Percentiles rank a stretch among this genome's conserved stretches.
phyloP scores from a whole-genome alignment of 2,113 vertebrate genomes.

The Trichomycterus rosablanca region DNA sequence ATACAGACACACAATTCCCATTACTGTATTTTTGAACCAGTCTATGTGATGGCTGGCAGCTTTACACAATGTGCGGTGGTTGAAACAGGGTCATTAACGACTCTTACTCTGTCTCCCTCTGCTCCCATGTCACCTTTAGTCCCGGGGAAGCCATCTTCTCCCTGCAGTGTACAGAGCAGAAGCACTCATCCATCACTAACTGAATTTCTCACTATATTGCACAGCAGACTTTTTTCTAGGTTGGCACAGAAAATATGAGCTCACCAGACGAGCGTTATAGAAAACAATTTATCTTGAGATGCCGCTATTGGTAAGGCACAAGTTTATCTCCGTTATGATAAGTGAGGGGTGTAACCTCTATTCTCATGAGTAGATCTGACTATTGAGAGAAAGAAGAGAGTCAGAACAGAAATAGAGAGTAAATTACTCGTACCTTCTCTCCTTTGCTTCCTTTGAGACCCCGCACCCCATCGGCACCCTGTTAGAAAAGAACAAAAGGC shows the following conservation, averaged over 20 bases:
- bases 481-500: constrained; percentile 39
- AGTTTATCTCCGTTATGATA: constrained; percentile 35
- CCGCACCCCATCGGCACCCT: constrained; percentile 86
- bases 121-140: constrained; percentile 83
- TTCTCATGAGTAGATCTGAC: constrained; percentile 5
- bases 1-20: constrained; percentile 13
- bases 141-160: constrained; percentile 89
- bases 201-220: constrained; percentile 24
- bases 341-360: constrained; percentile 28
- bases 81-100: neutral
- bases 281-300: constrained; percentile 31
- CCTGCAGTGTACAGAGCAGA: constrained; percentile 60
- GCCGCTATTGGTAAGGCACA: constrained; percentile 15
- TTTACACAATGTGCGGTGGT: neutral
- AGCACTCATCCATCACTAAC: constrained; percentile 20
- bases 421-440: constrained; percentile 73
- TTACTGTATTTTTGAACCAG: neutral
- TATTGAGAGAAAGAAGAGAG: too few relatives aligned
- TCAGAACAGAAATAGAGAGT: neutral
- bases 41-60: constrained; percentile 1
- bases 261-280: neutral
- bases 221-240: neutral
- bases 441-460: constrained; percentile 86
- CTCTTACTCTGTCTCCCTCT: constrained; percentile 82
- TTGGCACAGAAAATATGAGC: constrained; percentile 18